These are phyloP conservation scores for Sphaerophoria rueppellii DNA, from an alignment of 2,888 invertebrate genomes.

Conservation along the genomic window DNA sequence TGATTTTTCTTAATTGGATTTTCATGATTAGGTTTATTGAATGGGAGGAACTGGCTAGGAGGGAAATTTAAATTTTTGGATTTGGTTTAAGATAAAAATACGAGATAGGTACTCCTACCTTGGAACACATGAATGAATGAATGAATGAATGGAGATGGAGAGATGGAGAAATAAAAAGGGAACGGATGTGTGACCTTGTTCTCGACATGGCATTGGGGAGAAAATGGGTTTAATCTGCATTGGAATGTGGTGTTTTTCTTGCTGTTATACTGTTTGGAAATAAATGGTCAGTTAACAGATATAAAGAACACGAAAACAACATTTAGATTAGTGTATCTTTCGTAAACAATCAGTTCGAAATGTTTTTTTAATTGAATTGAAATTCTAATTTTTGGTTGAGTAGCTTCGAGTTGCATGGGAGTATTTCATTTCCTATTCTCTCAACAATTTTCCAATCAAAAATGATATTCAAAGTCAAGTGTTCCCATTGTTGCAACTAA, in stretches of 20 bases:
- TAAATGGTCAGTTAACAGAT: neutral
- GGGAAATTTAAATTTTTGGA: slow-evolving; percentile 3
- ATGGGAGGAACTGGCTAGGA: slow-evolving; percentile 12
- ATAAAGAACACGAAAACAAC: neutral
- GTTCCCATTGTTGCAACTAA: neutral
- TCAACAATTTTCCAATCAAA: slow-evolving; percentile 21
- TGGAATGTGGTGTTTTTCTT: neutral
- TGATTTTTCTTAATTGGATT: slow-evolving; percentile 54
- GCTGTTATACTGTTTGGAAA: neutral
- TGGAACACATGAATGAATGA: neutral
- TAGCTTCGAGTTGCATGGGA: neutral
- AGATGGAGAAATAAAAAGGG: neutral
- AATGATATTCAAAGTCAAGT: slow-evolving; percentile 39
- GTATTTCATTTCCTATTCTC: too few relatives aligned
- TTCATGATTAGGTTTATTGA: slow-evolving; percentile 28
- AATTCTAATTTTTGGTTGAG: neutral
- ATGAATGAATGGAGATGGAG: too few relatives aligned
- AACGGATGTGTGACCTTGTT: neutral
- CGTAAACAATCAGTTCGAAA: neutral
- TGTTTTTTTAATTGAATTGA: neutral
- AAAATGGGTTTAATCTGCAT: neutral
- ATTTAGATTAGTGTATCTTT: neutral
- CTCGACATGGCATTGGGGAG: neutral
- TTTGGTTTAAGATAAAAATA: neutral
- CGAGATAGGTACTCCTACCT: neutral